Evolutionary conservation across 2,113 vertebrate species (phyloP).

Genomic region (Upupa epops): DNA sequence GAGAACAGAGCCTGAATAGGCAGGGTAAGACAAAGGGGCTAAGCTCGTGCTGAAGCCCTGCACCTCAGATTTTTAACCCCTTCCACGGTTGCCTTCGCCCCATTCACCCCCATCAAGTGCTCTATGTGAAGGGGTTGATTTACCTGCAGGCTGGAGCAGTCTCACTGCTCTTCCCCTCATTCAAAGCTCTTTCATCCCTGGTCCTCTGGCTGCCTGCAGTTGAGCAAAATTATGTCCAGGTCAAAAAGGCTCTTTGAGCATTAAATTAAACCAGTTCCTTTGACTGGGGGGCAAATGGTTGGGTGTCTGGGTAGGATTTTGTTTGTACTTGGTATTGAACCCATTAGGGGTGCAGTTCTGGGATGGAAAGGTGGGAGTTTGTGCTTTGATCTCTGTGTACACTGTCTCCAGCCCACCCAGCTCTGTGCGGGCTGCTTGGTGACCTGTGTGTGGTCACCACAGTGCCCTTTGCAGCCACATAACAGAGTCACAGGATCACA

Average conservation of each 20-base stretch:
- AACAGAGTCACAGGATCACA: no score
- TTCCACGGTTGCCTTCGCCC: background rate
- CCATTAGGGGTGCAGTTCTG: background rate
- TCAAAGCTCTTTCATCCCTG: background rate
- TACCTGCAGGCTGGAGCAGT: constrained; percentile 10
- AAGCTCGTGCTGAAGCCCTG: background rate
- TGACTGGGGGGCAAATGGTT: background rate
- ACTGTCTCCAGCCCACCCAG: background rate
- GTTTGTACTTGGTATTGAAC: background rate
- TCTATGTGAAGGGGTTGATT: background rate
- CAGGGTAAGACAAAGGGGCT: background rate
- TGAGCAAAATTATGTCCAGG: background rate
- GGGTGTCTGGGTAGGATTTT: background rate
- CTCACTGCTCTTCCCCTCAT: background rate
- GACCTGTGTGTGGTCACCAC: background rate
- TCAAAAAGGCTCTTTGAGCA: background rate
- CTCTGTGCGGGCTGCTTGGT: background rate
- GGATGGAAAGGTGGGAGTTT: background rate
- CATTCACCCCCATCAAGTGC: background rate
- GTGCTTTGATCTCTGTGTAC: background rate
- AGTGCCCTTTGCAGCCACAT: background rate
- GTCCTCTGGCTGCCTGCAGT: background rate
- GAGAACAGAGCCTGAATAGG: background rate
- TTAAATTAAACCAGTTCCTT: background rate
- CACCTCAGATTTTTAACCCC: background rate